Percentiles rank a stretch among this genome's conserved stretches.
These are phyloP conservation scores for Noturus placidus DNA, from an alignment of 2,113 vertebrate genomes.

Conservation along the genomic window DNA sequence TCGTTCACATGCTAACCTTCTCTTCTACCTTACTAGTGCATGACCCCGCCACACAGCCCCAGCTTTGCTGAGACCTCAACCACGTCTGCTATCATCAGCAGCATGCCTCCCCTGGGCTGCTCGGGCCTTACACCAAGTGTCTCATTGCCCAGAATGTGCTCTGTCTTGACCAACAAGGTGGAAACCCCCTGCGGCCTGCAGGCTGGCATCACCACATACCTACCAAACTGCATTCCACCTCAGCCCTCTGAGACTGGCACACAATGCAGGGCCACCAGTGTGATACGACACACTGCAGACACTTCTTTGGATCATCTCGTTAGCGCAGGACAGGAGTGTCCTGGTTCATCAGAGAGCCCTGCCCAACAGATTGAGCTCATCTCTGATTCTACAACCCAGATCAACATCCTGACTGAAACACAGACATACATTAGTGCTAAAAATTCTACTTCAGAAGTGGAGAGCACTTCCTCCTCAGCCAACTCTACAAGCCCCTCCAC, in stretches of 20 bases:
- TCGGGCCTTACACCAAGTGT: conserved; percentile 64
- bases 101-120: conserved; percentile 58
- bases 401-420: conserved; percentile 51
- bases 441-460: conserved; percentile 48
- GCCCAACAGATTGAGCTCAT: conserved; percentile 30
- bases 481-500: conserved; percentile 61
- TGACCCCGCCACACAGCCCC: conserved; percentile 96
- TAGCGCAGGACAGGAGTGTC: conserved; percentile 43
- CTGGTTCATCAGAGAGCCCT: conserved; percentile 11
- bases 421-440: conserved; percentile 35
- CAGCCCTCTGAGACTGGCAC: conserved; percentile 49
- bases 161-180: conserved; percentile 37
- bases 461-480: conserved; percentile 38
- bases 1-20: background rate
- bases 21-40: conserved; percentile 77
- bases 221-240: conserved; percentile 53
- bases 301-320: conserved; percentile 59
- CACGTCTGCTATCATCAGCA: conserved; percentile 59
- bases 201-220: conserved; percentile 39
- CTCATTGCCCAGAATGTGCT: conserved; percentile 59
- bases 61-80: conserved; percentile 78
- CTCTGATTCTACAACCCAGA: conserved; percentile 20
- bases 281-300: conserved; percentile 85
- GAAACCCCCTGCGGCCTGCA: conserved; percentile 33
- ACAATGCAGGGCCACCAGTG: conserved; percentile 80